Percentiles rank a stretch among this genome's conserved stretches.
Conservation (phyloP, 1,140 invertebrate species). For the Mylabris phalerata region DNA sequence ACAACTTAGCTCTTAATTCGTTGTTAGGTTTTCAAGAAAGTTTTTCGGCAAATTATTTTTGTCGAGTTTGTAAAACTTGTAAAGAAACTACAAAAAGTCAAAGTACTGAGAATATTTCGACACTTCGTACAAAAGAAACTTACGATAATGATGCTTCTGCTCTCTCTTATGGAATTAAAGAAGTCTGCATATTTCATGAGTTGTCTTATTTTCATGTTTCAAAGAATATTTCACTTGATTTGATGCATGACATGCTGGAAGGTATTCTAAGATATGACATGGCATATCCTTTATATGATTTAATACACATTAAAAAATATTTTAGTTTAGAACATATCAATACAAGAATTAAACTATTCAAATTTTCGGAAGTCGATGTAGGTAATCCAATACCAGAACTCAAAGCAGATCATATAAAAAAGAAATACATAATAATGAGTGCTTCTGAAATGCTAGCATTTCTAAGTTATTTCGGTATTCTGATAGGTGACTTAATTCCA, state of each 20-base stretch:
- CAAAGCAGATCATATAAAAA: too few species aligned
- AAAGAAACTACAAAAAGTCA: constrained; percentile 17
- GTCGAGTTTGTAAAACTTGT: constrained; percentile 26
- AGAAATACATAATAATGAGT: too few species aligned
- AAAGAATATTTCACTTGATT: constrained; percentile 37
- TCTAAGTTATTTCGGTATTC: too few species aligned
- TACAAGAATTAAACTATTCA: too few species aligned
- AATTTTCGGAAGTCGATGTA: too few species aligned
- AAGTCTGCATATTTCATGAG: constrained; percentile 35
- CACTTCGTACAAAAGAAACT: constrained; percentile 1
- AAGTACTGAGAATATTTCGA: constrained; percentile 13
- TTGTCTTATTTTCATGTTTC: constrained; percentile 37
- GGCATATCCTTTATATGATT: too few species aligned
- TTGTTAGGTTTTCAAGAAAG: constrained; percentile 29
- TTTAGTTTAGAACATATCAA: too few species aligned
- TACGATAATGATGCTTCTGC: constrained; percentile 6
- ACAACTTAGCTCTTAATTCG: constrained; percentile 35
- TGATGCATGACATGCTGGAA: constrained; percentile 31
- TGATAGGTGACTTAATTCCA: too few species aligned
- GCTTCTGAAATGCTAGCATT: too few species aligned
- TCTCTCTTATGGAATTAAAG: constrained; percentile 22
- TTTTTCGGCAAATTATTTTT: constrained; percentile 33
- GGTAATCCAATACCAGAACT: too few species aligned
- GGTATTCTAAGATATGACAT: too few species aligned
- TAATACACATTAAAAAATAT: too few species aligned